Evolutionary conservation across 2,797 vertebrate species (phyloP), one percentile per base, ranked within the genome.

Genomic region (Chiroxiphia lanceolata): DNA sequence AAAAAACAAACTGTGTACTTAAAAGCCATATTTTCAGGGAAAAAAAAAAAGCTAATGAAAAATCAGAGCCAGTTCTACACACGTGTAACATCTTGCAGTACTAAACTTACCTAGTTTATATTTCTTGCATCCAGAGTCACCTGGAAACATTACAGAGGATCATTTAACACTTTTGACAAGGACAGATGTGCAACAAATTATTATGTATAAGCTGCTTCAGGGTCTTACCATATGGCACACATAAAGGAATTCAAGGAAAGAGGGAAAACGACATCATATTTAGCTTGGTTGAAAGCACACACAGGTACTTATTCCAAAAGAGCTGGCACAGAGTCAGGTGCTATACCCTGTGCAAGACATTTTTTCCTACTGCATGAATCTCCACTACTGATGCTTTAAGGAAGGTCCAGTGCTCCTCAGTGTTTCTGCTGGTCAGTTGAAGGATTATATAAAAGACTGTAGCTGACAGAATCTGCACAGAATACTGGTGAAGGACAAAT

Each of bases 151-250:
- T 94, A 94, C 44, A 93, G 53, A 71, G 51, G 74, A 93, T 95
- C 93, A 87, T 77, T 90, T 92, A 94, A 94, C 92, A 85, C 67
- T 90, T 93, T 34, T 80, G 86, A 95, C 90, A 93, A 70, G 88
- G 88, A 90, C 89, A 93, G 86, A 91, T 94, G 90, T 89, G 88
- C 45, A 90, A 89, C 68, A 87, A 95, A 94, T 94, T 93, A 92
- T 96, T 87, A 92, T 11, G 44, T 77, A 94, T 92, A 93, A 95
- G 44, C 90, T 84, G 80, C 83, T 90, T 57, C 86, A 45, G 44
- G 92, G 81, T 78, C 70, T 85, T 87, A 68, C 88, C 88, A 96
- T 89, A 90, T 87, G 92, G 88, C 78, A 93, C 23, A 67, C 48
- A 63, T 60, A 83, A 94, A 94, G 80, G 81, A 90, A 80, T 69